Percentiles rank a stretch among this genome's conserved stretches.
These are phyloP conservation scores for Heliothis virescens DNA, from an alignment of 1,140 invertebrate species.

Conservation along the genomic window DNA sequence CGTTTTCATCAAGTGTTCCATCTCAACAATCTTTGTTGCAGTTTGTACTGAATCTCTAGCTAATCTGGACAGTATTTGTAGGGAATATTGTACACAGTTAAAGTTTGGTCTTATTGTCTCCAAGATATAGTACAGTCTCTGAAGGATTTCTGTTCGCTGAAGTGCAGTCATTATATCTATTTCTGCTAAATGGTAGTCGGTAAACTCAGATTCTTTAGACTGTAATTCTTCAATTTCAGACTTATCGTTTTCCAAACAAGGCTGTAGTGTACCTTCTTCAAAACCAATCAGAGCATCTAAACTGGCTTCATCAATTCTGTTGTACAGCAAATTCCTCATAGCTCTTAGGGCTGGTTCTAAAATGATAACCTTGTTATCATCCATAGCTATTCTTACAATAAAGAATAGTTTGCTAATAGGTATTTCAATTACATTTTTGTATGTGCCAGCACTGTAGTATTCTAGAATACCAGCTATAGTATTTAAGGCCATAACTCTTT, in stretches of 20 bases:
- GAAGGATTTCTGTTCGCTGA: conserved; percentile 91
- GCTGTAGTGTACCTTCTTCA: conserved; percentile 88
- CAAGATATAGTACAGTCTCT: conserved; percentile 91
- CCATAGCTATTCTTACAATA: conserved; percentile 93
- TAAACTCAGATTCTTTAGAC: conserved; percentile 89
- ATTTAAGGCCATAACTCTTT: conserved; percentile 92
- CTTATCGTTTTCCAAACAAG: conserved; percentile 87
- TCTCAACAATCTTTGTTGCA: conserved; percentile 86
- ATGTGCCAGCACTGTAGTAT: conserved; percentile 90
- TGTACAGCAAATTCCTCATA: conserved; percentile 91
- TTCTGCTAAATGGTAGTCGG: conserved; percentile 94
- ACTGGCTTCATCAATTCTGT: conserved; percentile 91
- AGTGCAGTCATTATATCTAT: conserved; percentile 91
- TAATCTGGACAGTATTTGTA: conserved; percentile 91
- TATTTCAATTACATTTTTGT: conserved; percentile 89
- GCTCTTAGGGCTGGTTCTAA: conserved; percentile 91
- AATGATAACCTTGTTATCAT: conserved; percentile 92
- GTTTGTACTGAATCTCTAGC: conserved; percentile 89
- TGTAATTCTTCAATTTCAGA: conserved; percentile 86
- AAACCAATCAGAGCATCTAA: conserved; percentile 90
- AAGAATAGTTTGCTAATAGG: conserved; percentile 91
- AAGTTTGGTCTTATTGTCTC: conserved; percentile 88
- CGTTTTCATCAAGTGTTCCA: conserved; percentile 86
- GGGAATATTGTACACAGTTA: conserved; percentile 88
- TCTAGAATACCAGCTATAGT: conserved; percentile 93